Evolutionary conservation across 2,797 vertebrate genomes (phyloP), one percentile per base, ranked within the genome.

Genomic region (Channa striata): DNA sequence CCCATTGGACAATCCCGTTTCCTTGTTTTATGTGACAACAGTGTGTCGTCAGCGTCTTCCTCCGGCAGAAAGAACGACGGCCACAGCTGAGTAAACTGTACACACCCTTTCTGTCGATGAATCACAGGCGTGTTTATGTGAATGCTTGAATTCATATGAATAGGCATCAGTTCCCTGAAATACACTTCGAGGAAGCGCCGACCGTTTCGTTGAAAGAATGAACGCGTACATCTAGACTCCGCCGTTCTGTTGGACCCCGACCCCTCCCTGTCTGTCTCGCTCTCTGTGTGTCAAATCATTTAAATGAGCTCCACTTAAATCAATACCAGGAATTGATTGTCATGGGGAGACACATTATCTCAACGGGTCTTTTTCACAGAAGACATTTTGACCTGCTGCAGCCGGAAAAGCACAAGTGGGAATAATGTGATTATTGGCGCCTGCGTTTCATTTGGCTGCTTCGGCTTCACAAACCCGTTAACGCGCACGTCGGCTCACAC

Each of bases 341-440:
- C n/a, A 36, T 13, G 33, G 25, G 47, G 34, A 39, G 25, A 48
- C 11, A 19, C 2, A 20, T 44, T 44, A 34, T 34, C 34, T 11
- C 42, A n/a, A 17, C 2, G 17, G 36, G 20, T 17, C 1, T 21
- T 25, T 42, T 52, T 47, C 40, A 43, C 6, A 25, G 43, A 59
- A 60, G 46, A 25, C 47, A 66, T 52, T 44, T 53, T 46, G 69
- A 77, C 54, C 39, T 30, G 25, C 23, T n/a, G 49, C 62, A 34
- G 42, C 17, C n/a, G 36, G 12, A 46, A n/a, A 52, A 25, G 23
- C 49, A 44, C 6, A 17, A 46, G 49, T 50, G 53, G 46, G 33
- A 61, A 56, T 60, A 56, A 74, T n/a, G 2, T 11, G n/a, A 33
- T 51, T 4, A 44, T 44, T 36, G 17, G 46, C 23, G 36, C 2